Base-by-base conservation (phyloP, 1,140 invertebrate species). In the Lamellibrachia luymesi region DNA sequence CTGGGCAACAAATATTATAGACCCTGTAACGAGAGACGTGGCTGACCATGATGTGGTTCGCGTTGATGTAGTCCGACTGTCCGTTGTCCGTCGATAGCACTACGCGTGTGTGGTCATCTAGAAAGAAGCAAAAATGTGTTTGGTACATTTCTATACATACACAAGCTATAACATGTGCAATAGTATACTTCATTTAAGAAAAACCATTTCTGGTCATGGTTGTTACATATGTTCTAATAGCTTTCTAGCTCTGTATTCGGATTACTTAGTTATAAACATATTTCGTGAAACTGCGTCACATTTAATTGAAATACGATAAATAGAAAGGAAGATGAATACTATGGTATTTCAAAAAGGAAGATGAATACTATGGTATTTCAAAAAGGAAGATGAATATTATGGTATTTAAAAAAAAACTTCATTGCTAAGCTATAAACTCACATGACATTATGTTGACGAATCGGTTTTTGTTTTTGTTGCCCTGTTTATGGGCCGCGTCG, bases 361-460 rank as follows among this genome's bases (percentile, higher is more conserved):
- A n/a, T n/a, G n/a, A n/a, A n/a, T n/a, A n/a, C n/a, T n/a, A n/a
- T n/a, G n/a, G n/a, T n/a, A n/a, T n/a, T n/a, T n/a, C n/a, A n/a
- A n/a, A n/a, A n/a, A n/a, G n/a, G n/a, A n/a, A n/a, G n/a, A n/a
- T n/a, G n/a, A n/a, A n/a, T n/a, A n/a, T n/a, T n/a, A n/a, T n/a
- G n/a, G n/a, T n/a, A n/a, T n/a, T n/a, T n/a, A n/a, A n/a, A n/a
- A n/a, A n/a, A n/a, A n/a, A n/a, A n/a, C 49, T 92, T 50, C 0
- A 92, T 8, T 8, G 6, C 17, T 92, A 10, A 90, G 52, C 38
- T 89, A 13, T 49, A 27, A 49, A 80, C 51, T 50, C 89, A 93
- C 92, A 93, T 89, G 92, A n/a, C 13, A 89, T 17, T 2, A 93
- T 93, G 92, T 93, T 93, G 51, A 38, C 38, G 80, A 93, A 93